Base-by-base conservation (phyloP, 1,140 invertebrate species). In the Oscheius sp. region DNA sequence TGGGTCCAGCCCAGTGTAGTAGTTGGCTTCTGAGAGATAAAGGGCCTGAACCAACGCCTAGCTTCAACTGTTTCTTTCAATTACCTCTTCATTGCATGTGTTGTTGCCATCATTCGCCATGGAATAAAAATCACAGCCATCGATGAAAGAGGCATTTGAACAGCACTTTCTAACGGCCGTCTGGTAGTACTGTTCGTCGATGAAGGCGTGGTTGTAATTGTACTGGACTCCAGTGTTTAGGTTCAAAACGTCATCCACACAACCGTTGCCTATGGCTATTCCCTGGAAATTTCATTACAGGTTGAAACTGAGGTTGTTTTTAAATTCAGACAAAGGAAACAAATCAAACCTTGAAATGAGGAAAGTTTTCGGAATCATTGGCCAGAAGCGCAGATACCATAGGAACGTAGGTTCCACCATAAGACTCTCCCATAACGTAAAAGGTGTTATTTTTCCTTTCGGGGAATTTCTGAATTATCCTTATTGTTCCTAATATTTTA, bases 351-450 rank as follows among this genome's bases (percentile, higher is more conserved):
- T 79, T 76, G 46, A 79, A 79, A 3, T 75, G 68, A 7, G 78
- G 62, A 42, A 79, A 79, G 28, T 38, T 71, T 10, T 18, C 23
- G 1, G 28, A 69, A 28, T 75, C 64, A 4, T 76, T 55, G 0
- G 68, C 42, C 3, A 79, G 26, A n/a, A 23, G 38, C 1, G 35
- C 29, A 2, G 70, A 66, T 3, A 79, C 61, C 76, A 76, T 79
- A 4, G 78, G 78, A 4, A 79, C 62, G 46, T 79, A 79, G 4
- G 58, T 84, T 2, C 92, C 92, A 13, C 88, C 92, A 85, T 94
- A 94, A 15, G 92, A 93, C 86, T 94, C 92, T 0, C 92, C 93
- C 1, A 90, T 90, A 0, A 93, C 88, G 85, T 89, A 92, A 78
- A 92, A 91, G 36, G 89, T 88, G 73, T 89, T 90, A 0, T 81